Conservation (phyloP, 2,797 vertebrate genomes). For the Lepus townsendii region DNA sequence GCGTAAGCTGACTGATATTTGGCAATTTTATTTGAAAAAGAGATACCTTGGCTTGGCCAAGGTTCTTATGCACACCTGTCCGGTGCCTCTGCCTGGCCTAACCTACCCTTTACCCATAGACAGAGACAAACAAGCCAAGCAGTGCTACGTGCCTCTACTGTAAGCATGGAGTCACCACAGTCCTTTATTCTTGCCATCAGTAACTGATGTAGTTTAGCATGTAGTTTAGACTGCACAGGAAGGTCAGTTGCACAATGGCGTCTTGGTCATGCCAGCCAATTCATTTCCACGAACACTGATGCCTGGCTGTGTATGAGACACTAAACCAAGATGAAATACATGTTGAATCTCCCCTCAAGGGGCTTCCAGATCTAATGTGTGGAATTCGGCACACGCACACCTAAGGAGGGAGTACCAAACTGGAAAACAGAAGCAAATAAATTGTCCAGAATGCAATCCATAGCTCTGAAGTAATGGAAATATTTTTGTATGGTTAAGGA, state of each 20-base stretch:
- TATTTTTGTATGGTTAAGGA: constrained; percentile 1
- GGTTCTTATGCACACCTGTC: neutral
- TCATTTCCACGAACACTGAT: constrained; percentile 23
- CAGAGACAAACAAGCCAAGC: neutral
- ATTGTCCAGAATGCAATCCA: neutral
- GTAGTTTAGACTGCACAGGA: neutral
- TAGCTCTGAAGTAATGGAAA: neutral
- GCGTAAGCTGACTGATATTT: neutral
- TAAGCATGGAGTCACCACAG: fast-evolving
- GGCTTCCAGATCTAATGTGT: neutral
- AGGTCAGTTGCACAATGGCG: neutral
- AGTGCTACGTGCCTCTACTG: neutral
- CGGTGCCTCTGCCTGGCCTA: neutral
- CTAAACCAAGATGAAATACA: constrained; percentile 12
- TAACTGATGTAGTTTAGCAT: neutral
- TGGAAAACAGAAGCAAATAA: neutral
- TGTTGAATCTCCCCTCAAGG: neutral
- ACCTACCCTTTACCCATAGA: neutral
- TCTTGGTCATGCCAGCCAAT: neutral
- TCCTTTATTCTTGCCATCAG: neutral
- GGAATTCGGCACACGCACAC: neutral
- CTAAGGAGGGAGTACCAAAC: neutral
- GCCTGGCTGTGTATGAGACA: neutral
- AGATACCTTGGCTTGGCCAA: neutral
- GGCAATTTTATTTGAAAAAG: constrained; percentile 60